Percentiles rank a stretch among this genome's conserved stretches.
These are phyloP conservation scores for Synaphobranchus kaupii DNA, from an alignment of 2,797 vertebrate species.

Conservation along the genomic window DNA sequence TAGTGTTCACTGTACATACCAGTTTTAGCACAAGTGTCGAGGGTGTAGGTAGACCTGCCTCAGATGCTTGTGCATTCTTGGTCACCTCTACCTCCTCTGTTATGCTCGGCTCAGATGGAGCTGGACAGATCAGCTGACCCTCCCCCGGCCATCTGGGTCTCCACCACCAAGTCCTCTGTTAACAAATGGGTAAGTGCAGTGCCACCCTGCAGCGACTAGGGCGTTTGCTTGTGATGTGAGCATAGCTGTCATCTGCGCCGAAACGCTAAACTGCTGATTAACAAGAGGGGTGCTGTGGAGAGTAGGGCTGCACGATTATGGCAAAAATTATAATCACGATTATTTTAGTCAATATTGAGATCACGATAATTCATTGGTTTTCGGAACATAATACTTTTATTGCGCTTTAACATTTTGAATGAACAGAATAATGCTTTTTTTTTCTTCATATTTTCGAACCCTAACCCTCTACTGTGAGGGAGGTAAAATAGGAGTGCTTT, in stretches of 20 bases:
- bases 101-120: slow-evolving; percentile 85
- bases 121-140: slow-evolving; percentile 96
- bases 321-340: too few species aligned
- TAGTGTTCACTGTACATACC: neutral
- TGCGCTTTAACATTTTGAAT: too few species aligned
- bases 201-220: slow-evolving; percentile 28
- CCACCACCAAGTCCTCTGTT: slow-evolving; percentile 96
- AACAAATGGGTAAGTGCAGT: slow-evolving; percentile 93
- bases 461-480: too few species aligned
- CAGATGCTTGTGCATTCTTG: neutral
- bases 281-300: neutral
- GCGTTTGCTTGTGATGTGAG: slow-evolving; percentile 33
- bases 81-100: slow-evolving; percentile 32
- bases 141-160: slow-evolving; percentile 94
- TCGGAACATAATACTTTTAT: too few species aligned
- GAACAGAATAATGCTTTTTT: too few species aligned
- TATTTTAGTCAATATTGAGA: too few species aligned
- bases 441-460: too few species aligned
- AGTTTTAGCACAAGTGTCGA: neutral
- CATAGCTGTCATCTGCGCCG: neutral
- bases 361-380: too few species aligned
- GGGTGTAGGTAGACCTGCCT: neutral
- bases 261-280: neutral
- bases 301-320: too few species aligned
- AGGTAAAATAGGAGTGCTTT: too few species aligned